Conservation (phyloP, 2,888 invertebrate species). For the Anthoptus insignis region DNA sequence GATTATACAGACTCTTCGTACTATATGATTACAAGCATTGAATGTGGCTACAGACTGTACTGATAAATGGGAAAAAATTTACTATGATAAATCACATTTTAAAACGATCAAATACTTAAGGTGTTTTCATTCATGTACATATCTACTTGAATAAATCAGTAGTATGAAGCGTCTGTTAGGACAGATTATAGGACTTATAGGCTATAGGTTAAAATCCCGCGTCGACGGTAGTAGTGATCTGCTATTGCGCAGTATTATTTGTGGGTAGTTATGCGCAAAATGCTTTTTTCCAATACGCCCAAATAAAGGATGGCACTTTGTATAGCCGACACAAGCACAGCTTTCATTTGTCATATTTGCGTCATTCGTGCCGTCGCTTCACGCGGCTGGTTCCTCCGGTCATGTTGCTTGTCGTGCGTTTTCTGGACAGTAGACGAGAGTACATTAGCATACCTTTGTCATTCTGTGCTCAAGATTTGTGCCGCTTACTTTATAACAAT, state of each 20-base stretch:
- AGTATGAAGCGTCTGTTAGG: constrained; percentile 26
- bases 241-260: constrained; percentile 25
- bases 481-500: too few relatives aligned
- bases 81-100: background rate
- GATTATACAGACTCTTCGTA: constrained; percentile 68
- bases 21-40: background rate
- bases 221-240: constrained; percentile 45
- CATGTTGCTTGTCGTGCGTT: too few relatives aligned
- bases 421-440: too few relatives aligned
- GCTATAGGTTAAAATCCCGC: constrained; percentile 50
- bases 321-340: too few relatives aligned
- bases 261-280: constrained; percentile 32
- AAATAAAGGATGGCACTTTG: background rate
- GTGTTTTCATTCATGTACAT: background rate
- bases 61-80: background rate
- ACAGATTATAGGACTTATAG: constrained; percentile 6
- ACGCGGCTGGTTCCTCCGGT: too few relatives aligned
- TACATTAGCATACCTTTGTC: too few relatives aligned
- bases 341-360: too few relatives aligned
- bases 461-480: too few relatives aligned
- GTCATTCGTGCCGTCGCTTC: too few relatives aligned
- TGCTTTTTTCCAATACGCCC: background rate
- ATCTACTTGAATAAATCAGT: constrained; percentile 40
- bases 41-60: background rate
- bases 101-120: background rate